phyloP scores from a whole-genome alignment of 1,140 invertebrate genomes.

The Trichoplusia ni region DNA sequence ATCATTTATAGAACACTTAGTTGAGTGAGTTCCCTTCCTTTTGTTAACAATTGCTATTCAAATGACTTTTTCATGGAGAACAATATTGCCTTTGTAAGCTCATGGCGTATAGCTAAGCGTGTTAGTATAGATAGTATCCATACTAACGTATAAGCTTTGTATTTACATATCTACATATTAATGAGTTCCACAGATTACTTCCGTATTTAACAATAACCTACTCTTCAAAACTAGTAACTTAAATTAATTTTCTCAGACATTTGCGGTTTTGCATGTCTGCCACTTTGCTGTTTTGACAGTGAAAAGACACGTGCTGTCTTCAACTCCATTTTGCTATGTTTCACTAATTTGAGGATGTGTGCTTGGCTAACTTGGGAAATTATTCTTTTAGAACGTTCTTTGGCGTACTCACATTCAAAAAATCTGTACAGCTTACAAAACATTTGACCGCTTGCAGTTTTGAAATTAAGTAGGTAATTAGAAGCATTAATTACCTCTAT shows the following conservation, averaged over 20 bases:
- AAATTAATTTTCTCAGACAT: constrained; percentile 42
- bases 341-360: neutral
- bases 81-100: constrained; percentile 9
- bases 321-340: neutral
- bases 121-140: too few species aligned
- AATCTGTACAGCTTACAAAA: too few species aligned
- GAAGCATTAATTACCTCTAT: too few species aligned
- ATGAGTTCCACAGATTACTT: neutral
- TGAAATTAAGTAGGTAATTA: too few species aligned
- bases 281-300: neutral
- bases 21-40: constrained; percentile 35
- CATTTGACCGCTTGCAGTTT: too few species aligned
- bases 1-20: constrained; percentile 43
- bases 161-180: neutral
- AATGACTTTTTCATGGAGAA: constrained; percentile 15
- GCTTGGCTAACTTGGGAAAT: too few species aligned
- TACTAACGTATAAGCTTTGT: too few species aligned
- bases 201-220: constrained; percentile 39
- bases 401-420: too few species aligned
- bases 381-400: too few species aligned
- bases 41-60: constrained; percentile 27
- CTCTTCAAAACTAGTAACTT: constrained; percentile 29
- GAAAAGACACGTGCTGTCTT: neutral
- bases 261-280: constrained; percentile 5
- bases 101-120: neutral